Evolutionary conservation across 2,113 vertebrate species (phyloP).

Genomic region (Pluvianellus socialis): DNA sequence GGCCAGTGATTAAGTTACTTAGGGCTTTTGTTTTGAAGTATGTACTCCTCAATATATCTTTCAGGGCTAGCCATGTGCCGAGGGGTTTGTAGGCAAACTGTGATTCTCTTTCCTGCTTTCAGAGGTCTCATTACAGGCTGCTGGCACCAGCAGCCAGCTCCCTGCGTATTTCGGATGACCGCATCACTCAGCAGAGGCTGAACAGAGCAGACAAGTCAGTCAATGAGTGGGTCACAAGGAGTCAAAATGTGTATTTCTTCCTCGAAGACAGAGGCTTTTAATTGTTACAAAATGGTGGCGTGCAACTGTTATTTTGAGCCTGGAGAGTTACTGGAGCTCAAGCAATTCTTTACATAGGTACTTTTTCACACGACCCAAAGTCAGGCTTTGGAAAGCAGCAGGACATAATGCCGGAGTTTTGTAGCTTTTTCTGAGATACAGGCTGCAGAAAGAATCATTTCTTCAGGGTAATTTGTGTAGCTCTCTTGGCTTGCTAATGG

Average conservation of each 20-base stretch:
- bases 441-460: not conserved
- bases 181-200: not conserved
- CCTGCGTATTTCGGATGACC: constrained; percentile 11
- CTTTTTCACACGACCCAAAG: not conserved
- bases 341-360: not conserved
- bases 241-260: constrained; percentile 3
- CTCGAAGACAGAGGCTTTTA: not conserved
- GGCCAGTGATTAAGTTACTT: constrained; percentile 39
- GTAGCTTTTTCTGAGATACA: not conserved
- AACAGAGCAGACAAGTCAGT: not conserved
- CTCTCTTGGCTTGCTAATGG: not conserved
- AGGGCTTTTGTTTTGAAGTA: constrained; percentile 16
- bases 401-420: not conserved
- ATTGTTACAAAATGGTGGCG: not conserved
- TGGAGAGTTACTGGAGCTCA: not conserved
- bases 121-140: constrained; percentile 13
- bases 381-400: not conserved
- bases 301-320: not conserved
- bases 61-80: constrained; percentile 4
- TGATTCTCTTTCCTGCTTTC: constrained; percentile 26
- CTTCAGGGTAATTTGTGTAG: not conserved
- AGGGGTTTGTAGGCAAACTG: constrained; percentile 31
- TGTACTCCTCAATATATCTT: constrained; percentile 35
- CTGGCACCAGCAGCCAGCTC: not conserved
- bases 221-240: not conserved